A percentile compares a stretch with the other conserved stretches of the same genome.
phyloP scores from a whole-genome alignment of 2,113 vertebrate species.

The Anser brachyrhynchus region DNA sequence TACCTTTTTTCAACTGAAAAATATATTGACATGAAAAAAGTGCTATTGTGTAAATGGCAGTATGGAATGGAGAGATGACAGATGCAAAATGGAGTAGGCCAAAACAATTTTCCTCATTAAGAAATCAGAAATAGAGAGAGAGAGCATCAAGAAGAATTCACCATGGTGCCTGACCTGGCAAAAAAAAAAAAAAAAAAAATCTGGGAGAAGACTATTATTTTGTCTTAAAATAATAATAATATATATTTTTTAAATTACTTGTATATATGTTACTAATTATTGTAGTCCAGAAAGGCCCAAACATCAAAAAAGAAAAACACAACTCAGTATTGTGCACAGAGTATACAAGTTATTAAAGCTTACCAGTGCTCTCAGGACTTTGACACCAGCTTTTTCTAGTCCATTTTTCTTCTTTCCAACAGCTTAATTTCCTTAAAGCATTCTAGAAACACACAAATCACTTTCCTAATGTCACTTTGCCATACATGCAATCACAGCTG shows the following conservation, averaged over 20 bases:
- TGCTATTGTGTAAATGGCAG: not conserved
- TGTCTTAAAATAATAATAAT: not conserved
- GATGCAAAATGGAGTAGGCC: not conserved
- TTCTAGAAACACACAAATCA: not conserved
- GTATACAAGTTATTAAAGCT: not conserved
- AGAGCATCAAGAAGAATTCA: not conserved
- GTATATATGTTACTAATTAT: not conserved
- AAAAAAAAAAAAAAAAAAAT: not conserved
- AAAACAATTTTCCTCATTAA: not conserved
- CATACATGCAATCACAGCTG: not conserved
- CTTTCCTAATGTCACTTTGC: not conserved
- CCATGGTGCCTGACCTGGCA: not conserved
- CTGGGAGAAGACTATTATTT: not conserved
- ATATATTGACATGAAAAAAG: not conserved
- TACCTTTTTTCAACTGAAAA: constrained; percentile 22
- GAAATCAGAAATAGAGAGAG: not conserved
- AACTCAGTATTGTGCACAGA: fast-evolving
- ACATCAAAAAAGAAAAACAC: not conserved
- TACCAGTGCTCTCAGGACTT: not conserved
- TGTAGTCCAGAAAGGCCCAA: not conserved
- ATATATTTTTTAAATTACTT: too few species aligned
- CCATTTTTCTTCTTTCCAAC: not conserved
- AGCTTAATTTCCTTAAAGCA: not conserved
- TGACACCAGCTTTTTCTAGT: not conserved
- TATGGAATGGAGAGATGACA: constrained; percentile 1